Evolutionary conservation across 2,888 invertebrate species (phyloP).

Genomic region (Leucoptera coffeella): DNA sequence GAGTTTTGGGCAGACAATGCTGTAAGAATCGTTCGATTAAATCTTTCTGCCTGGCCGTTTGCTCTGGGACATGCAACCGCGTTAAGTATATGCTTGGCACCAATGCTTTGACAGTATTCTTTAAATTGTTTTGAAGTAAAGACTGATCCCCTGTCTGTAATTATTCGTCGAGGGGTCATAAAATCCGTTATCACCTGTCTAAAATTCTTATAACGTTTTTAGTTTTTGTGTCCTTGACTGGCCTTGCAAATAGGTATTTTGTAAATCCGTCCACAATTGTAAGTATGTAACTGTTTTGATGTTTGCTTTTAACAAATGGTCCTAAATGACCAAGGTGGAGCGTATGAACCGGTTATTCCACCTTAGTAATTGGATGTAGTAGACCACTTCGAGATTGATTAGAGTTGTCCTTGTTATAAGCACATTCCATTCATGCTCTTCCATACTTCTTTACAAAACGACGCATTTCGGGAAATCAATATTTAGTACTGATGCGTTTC

Average conservation of each 20-base stretch:
- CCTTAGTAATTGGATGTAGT: conserved; percentile 2
- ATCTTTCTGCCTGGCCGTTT: conserved; percentile 1
- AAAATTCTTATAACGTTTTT: conserved; percentile 2
- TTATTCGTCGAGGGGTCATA: conserved; percentile 4
- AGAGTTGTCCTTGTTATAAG: conserved; percentile 4
- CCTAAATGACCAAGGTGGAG: too few species aligned
- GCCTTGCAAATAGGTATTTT: conserved; percentile 5
- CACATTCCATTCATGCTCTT: conserved; percentile 3
- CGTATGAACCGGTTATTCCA: conserved; percentile 1
- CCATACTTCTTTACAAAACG: conserved; percentile 5
- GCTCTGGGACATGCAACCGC: conserved; percentile 1
- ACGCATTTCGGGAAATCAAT: too few species aligned
- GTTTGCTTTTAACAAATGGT: conserved; percentile 5
- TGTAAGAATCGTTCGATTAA: conserved; percentile 1
- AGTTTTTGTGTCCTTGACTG: too few species aligned
- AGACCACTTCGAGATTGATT: neutral
- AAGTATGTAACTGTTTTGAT: conserved; percentile 4
- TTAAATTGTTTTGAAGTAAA: conserved; percentile 2
- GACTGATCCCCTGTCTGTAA: conserved; percentile 1
- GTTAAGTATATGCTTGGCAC: neutral
- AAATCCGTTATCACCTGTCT: conserved; percentile 6
- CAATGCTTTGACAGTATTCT: neutral
- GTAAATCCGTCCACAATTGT: too few species aligned
- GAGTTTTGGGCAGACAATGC: neutral
- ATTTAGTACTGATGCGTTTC: too few species aligned